phyloP scores from a whole-genome alignment of 2,113 vertebrate species.

The Leucoraja erinaceus region DNA sequence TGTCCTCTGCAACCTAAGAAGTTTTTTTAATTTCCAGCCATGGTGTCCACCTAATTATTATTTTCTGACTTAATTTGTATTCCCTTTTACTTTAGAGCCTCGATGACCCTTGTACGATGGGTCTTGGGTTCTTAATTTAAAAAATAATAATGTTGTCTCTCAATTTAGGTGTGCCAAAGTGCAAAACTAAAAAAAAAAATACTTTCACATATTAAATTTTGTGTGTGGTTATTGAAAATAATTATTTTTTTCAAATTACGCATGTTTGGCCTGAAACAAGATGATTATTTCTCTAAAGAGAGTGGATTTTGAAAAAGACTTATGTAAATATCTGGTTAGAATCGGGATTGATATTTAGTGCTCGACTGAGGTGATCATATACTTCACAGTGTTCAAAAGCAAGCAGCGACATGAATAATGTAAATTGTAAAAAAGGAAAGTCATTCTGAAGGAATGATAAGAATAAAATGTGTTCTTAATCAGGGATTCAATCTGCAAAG shows the following conservation, averaged over 20 bases:
- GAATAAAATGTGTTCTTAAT: background rate
- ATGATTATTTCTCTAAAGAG: background rate
- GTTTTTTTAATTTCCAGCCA: background rate
- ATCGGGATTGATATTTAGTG: background rate
- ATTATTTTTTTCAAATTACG: background rate
- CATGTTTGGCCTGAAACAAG: constrained; percentile 2
- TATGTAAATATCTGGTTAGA: background rate
- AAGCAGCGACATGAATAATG: background rate
- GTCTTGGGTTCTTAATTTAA: background rate
- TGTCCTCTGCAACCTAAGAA: too few species aligned
- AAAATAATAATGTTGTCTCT: background rate
- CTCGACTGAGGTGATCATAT: background rate
- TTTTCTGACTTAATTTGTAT: background rate
- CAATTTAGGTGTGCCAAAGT: background rate
- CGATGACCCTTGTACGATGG: background rate
- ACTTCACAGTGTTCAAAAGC: background rate
- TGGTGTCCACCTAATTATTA: background rate
- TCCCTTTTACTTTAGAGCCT: background rate
- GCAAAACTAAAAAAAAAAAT: background rate
- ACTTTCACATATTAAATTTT: background rate
- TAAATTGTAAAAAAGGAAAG: background rate
- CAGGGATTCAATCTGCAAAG: background rate
- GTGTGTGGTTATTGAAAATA: background rate
- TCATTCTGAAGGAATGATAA: background rate
- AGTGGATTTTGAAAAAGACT: background rate